A percentile compares a stretch with the other conserved stretches of the same genome.
These are phyloP conservation scores for Oryzias melastigma DNA, from an alignment of 2,113 vertebrate species.

Conservation along the genomic window DNA sequence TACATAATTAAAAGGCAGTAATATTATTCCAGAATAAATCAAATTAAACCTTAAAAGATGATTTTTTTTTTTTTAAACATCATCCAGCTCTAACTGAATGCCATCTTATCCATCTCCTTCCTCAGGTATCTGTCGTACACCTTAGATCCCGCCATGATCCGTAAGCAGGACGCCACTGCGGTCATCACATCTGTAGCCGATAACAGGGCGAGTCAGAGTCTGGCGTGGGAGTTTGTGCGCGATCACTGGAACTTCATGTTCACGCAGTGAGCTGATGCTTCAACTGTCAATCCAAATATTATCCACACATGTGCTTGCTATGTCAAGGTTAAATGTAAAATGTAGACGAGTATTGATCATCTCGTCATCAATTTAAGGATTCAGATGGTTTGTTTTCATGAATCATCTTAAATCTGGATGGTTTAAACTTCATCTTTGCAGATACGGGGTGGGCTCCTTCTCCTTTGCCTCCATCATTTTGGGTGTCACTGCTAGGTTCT, in stretches of 20 bases:
- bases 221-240: slow-evolving; percentile 87
- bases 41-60: too few relatives aligned
- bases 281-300: too few relatives aligned
- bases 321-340: too few relatives aligned
- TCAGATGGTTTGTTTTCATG: too few relatives aligned
- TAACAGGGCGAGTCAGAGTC: slow-evolving; percentile 79
- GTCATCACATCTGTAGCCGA: slow-evolving; percentile 82
- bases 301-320: too few relatives aligned
- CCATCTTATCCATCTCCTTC: neutral
- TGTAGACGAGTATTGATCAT: too few relatives aligned
- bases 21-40: too few relatives aligned
- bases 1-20: too few relatives aligned
- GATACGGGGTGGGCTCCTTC: slow-evolving; percentile 87
- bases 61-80: too few relatives aligned
- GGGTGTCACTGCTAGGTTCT: slow-evolving; percentile 79
- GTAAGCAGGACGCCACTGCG: slow-evolving; percentile 84
- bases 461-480: slow-evolving; percentile 85
- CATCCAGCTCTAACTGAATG: neutral
- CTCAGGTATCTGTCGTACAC: slow-evolving; percentile 83
- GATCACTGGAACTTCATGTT: slow-evolving; percentile 82
- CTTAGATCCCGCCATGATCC: slow-evolving; percentile 78
- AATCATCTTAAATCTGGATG: too few relatives aligned
- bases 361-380: too few relatives aligned
- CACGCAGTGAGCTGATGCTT: slow-evolving; percentile 78
- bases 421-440: slow-evolving; percentile 39